Percentiles rank a stretch among this genome's conserved stretches.
phyloP scores from a whole-genome alignment of 2,113 vertebrate species.

The Oceanodroma tethys region DNA sequence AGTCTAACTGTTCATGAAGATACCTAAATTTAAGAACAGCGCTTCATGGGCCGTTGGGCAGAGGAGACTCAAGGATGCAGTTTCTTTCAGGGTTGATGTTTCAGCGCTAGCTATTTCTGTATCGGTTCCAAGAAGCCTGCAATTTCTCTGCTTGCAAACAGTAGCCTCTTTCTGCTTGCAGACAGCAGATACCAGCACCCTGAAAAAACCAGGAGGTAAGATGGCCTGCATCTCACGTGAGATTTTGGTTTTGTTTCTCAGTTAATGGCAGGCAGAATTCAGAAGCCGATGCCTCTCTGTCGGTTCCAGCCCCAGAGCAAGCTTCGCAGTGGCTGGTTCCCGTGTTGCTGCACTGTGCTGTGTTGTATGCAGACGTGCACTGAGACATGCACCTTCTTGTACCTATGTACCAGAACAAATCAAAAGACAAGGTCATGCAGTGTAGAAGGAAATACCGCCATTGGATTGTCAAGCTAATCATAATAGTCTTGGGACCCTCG shows the following conservation, averaged over 20 bases:
- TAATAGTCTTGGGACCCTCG: not conserved
- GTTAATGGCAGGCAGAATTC: not conserved
- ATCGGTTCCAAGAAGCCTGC: not conserved
- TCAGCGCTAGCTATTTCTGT: not conserved
- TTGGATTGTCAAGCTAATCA: not conserved
- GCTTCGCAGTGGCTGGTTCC: not conserved
- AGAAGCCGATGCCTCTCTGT: not conserved
- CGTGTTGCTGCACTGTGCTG: not conserved
- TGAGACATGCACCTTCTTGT: not conserved
- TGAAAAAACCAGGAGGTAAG: not conserved
- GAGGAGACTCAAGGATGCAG: not conserved
- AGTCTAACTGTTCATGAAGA: not conserved
- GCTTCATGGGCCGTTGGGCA: not conserved
- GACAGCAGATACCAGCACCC: not conserved
- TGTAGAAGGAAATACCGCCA: fast-evolving
- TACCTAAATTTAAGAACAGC: not conserved
- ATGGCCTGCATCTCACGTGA: fast-evolving
- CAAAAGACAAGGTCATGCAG: not conserved
- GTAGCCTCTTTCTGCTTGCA: not conserved
- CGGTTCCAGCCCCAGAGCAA: fast-evolving
- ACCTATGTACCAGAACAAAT: not conserved
- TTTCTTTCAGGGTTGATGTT: not conserved
- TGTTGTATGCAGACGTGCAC: not conserved
- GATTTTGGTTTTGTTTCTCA: not conserved
- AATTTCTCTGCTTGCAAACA: fast-evolving